Percentiles rank a stretch among this genome's conserved stretches.
Evolutionary conservation across 2,888 invertebrate genomes (phyloP).

Genomic region (Eulithis testata): DNA sequence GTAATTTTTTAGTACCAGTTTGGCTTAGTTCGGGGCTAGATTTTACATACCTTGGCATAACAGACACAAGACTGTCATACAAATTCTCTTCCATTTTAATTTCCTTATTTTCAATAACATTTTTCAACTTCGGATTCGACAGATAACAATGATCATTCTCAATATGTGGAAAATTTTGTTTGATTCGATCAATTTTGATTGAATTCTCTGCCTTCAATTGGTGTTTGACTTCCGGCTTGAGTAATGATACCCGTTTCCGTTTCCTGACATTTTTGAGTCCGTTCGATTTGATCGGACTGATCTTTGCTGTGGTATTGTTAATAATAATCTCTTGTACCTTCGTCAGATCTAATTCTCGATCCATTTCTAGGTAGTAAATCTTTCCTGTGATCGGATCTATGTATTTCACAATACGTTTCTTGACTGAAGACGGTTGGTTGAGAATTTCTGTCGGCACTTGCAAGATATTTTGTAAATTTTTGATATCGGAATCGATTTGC

Average conservation of each 20-base stretch:
- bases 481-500: constrained; percentile 23
- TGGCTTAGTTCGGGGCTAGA: too few species aligned
- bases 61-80: constrained; percentile 50
- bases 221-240: constrained; percentile 69
- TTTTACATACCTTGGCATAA: constrained; percentile 38
- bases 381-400: constrained; percentile 74
- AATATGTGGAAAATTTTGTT: constrained; percentile 59
- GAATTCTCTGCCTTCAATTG: constrained; percentile 53
- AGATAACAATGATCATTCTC: constrained; percentile 78
- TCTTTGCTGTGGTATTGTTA: constrained; percentile 66
- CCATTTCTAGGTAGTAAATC: constrained; percentile 78
- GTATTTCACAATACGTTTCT: constrained; percentile 75
- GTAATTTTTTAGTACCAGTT: too few species aligned
- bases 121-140: constrained; percentile 46
- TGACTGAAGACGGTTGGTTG: constrained; percentile 52
- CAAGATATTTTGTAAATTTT: constrained; percentile 19
- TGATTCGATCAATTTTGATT: constrained; percentile 41
- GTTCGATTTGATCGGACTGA: constrained; percentile 69
- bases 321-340: constrained; percentile 77
- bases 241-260: constrained; percentile 60
- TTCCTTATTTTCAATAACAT: constrained; percentile 34
- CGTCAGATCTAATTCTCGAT: constrained; percentile 66
- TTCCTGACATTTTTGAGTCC: constrained; percentile 62
- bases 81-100: constrained; percentile 51
- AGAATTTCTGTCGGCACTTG: constrained; percentile 57